A percentile compares a stretch with the other conserved stretches of the same genome.
These are phyloP conservation scores for Anolis carolinensis DNA, from an alignment of 2,113 vertebrate genomes.

Conservation along the genomic window DNA sequence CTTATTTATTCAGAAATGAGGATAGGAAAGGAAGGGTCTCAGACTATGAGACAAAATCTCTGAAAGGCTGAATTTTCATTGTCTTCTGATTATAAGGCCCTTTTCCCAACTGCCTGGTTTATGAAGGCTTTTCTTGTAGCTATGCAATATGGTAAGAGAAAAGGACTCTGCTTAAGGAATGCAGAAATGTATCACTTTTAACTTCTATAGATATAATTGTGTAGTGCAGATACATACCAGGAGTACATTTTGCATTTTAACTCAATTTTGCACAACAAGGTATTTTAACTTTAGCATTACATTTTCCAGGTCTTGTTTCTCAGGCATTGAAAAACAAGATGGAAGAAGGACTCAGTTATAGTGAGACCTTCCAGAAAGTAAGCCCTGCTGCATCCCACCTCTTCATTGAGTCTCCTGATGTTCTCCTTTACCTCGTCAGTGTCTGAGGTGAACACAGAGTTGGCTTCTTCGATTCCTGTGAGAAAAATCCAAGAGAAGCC, in stretches of 20 bases:
- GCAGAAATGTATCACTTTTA: no score
- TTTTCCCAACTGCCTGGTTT: neutral
- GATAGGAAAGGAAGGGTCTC: neutral
- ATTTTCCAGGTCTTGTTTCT: neutral
- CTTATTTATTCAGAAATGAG: neutral
- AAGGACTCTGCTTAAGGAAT: neutral
- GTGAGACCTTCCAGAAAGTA: neutral
- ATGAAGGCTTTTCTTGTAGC: neutral
- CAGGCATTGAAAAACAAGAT: no score
- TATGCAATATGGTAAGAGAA: neutral
- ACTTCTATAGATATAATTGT: no score
- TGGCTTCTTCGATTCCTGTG: slow-evolving; percentile 53
- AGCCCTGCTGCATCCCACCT: slow-evolving; percentile 71
- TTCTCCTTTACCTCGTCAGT: slow-evolving; percentile 87
- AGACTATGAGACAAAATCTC: neutral
- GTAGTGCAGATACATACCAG: no score
- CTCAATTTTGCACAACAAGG: neutral
- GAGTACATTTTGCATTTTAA: no score
- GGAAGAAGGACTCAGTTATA: neutral
- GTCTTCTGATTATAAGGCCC: neutral
- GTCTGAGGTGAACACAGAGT: slow-evolving; percentile 75
- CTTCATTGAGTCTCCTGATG: slow-evolving; percentile 86
- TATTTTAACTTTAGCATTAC: neutral
- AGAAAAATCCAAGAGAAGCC: neutral
- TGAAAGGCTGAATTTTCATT: neutral